These are phyloP conservation scores for Centropristis striata DNA, from an alignment of 2,113 vertebrate species.

Conservation along the genomic window DNA sequence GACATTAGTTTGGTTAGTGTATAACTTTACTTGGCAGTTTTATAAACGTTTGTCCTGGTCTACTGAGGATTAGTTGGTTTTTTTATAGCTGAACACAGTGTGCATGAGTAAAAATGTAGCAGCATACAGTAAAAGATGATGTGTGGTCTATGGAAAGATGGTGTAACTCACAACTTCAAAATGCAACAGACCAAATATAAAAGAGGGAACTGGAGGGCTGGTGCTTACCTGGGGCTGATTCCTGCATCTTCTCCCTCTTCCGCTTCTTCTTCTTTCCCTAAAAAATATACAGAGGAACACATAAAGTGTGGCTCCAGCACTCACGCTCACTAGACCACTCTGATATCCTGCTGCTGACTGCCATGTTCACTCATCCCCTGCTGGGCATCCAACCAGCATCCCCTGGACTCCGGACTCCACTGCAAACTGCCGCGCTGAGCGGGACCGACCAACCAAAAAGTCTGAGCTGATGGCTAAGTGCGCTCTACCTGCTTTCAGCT, in stretches of 20 bases:
- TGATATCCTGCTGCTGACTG: slow-evolving; percentile 82
- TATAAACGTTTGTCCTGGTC: background rate
- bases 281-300: slow-evolving; percentile 84
- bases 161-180: slow-evolving; percentile 32
- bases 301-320: slow-evolving; percentile 88
- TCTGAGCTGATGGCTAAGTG: background rate
- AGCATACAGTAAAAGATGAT: slow-evolving; percentile 6
- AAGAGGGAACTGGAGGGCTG: background rate
- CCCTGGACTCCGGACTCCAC: slow-evolving; percentile 63
- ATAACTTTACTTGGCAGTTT: background rate
- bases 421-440: slow-evolving; percentile 70
- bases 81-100: slow-evolving; percentile 5
- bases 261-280: slow-evolving; percentile 99
- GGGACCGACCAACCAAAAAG: slow-evolving; percentile 12
- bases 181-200: slow-evolving; percentile 28
- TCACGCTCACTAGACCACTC: slow-evolving; percentile 86
- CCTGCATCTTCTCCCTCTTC: slow-evolving; percentile 99
- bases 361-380: slow-evolving; percentile 85
- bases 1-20: slow-evolving; percentile 8
- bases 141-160: slow-evolving; percentile 14
- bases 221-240: slow-evolving; percentile 93
- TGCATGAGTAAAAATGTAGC: slow-evolving; percentile 5
- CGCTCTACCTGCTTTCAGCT: slow-evolving; percentile 21
- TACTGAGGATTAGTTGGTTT: slow-evolving; percentile 14
- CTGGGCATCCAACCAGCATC: slow-evolving; percentile 77